phyloP scores from a whole-genome alignment of 2,797 vertebrate genomes.

The Chloroceryle amazona region DNA sequence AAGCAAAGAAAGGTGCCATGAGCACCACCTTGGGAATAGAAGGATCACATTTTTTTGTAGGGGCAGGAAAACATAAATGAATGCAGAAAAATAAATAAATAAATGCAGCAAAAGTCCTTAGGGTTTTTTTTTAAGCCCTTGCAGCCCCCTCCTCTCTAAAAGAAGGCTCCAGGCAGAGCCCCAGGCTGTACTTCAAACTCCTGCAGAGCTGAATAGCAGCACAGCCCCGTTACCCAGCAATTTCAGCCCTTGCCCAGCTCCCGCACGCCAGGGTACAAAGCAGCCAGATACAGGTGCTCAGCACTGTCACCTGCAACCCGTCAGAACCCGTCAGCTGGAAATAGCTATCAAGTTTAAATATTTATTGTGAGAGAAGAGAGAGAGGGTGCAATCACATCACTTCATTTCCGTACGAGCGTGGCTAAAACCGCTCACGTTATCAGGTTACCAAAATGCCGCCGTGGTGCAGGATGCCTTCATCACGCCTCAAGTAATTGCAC shows the following conservation, averaged over 20 bases:
- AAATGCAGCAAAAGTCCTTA: not conserved
- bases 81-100: not conserved
- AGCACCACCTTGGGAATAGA: not conserved
- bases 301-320: accelerated
- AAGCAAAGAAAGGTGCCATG: not conserved
- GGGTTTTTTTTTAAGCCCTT: not conserved
- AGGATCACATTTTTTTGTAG: not conserved
- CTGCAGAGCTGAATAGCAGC: not conserved
- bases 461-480: not conserved
- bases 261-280: accelerated
- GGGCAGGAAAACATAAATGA: not conserved
- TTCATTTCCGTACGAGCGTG: not conserved
- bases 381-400: not conserved
- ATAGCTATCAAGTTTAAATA: not conserved
- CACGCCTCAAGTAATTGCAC: not conserved
- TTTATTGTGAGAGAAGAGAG: not conserved
- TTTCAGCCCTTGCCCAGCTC: not conserved
- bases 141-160: not conserved
- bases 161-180: not conserved
- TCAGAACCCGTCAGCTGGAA: not conserved
- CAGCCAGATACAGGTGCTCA: not conserved
- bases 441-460: not conserved
- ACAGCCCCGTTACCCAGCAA: not conserved
- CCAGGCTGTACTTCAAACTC: not conserved
- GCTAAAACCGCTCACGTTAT: not conserved